A percentile compares a stretch with the other conserved stretches of the same genome.
Conservation (phyloP, 2,888 invertebrate species). For the Lepetodrilus schrolli region DNA sequence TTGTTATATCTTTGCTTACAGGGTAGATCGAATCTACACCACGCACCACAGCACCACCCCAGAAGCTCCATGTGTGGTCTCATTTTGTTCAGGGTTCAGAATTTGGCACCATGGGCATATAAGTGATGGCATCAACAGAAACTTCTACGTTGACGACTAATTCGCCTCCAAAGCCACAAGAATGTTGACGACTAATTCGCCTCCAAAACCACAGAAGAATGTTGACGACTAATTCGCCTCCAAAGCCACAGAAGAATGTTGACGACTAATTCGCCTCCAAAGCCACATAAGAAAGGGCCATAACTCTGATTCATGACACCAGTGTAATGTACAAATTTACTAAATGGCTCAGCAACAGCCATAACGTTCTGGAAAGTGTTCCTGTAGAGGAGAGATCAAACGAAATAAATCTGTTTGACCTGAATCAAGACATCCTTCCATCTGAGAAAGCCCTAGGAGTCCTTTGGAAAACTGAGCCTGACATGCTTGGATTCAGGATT, state of each 20-base stretch:
- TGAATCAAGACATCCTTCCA: not conserved
- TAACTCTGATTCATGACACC: not conserved
- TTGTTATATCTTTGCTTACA: too few relatives aligned
- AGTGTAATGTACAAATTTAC: not conserved
- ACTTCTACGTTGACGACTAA: too few relatives aligned
- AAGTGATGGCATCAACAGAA: not conserved
- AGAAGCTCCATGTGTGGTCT: too few relatives aligned
- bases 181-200: too few relatives aligned
- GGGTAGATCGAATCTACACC: too few relatives aligned
- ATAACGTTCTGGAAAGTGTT: not conserved
- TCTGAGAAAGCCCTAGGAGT: not conserved
- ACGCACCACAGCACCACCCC: too few relatives aligned
- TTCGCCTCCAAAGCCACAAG: too few relatives aligned
- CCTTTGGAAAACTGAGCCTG: not conserved
- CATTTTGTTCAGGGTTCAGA: too few relatives aligned
- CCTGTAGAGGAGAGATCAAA: not conserved
- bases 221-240: too few relatives aligned
- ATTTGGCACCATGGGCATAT: too few relatives aligned
- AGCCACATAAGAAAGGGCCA: not conserved
- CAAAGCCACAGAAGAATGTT: too few relatives aligned
- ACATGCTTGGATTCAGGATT: not conserved
- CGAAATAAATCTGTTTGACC: not conserved
- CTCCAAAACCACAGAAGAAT: too few relatives aligned
- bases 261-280: not conserved
- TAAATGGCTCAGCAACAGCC: not conserved